These are phyloP conservation scores for Rhagophthalmus giganteus DNA, from an alignment of 2,888 invertebrate genomes.

Conservation along the genomic window DNA sequence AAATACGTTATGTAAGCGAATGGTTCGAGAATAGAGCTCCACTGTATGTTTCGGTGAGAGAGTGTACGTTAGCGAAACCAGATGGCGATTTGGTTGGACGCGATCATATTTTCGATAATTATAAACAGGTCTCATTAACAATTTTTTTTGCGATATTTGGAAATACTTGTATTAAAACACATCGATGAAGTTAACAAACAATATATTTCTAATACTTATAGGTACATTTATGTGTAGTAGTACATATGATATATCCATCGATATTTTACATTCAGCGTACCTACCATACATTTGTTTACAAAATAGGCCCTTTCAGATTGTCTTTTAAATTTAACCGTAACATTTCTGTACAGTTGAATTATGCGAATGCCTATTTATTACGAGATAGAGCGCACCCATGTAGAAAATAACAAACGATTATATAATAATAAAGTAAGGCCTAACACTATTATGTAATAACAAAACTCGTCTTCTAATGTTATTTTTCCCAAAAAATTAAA, in stretches of 20 bases:
- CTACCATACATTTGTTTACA: constrained; percentile 43
- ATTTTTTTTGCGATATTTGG: too few species aligned
- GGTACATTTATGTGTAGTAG: constrained; percentile 46
- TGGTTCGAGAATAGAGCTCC: too few species aligned
- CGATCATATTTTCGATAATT: too few species aligned
- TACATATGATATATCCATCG: constrained; percentile 42
- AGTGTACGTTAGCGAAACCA: neutral
- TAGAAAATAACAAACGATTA: too few species aligned
- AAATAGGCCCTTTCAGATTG: constrained; percentile 56
- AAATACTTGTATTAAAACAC: neutral
- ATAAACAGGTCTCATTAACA: too few species aligned
- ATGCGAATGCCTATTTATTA: constrained; percentile 12
- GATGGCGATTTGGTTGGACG: too few species aligned
- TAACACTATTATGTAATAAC: constrained; percentile 19
- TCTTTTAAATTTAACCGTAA: constrained; percentile 42
- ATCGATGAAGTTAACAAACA: constrained; percentile 43
- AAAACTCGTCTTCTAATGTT: constrained; percentile 4
- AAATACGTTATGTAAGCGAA: too few species aligned
- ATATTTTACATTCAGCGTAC: constrained; percentile 31
- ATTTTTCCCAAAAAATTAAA: constrained; percentile 14
- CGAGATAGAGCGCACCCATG: too few species aligned
- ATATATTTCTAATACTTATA: constrained; percentile 44
- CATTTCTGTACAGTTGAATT: constrained; percentile 20
- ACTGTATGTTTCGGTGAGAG: too few species aligned
- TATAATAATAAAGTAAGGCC: constrained; percentile 12